Percentiles rank a stretch among this genome's conserved stretches.
phyloP scores from a whole-genome alignment of 1,140 invertebrate species.

The Drosophila subobscura region DNA sequence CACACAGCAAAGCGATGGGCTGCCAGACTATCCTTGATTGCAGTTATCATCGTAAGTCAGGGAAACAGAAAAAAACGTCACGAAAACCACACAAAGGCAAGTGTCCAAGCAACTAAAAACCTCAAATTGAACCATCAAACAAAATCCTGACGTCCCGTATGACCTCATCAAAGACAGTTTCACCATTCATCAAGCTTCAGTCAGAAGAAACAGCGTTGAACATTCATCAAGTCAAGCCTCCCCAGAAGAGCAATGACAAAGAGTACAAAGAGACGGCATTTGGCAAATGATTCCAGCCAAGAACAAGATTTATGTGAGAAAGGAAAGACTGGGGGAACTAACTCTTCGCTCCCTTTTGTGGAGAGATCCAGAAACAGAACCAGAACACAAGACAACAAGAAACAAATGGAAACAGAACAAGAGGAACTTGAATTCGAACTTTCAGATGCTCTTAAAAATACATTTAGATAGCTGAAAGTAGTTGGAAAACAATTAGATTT shows the following conservation, averaged over 20 bases:
- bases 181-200: conserved; percentile 15
- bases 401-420: background rate
- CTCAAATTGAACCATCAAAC: conserved; percentile 23
- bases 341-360: background rate
- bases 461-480: no score
- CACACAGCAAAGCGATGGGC: background rate
- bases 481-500: no score
- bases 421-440: no score
- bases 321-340: conserved; percentile 6
- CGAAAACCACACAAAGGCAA: conserved; percentile 1
- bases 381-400: conserved; percentile 7
- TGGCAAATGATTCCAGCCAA: conserved; percentile 47
- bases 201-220: no score
- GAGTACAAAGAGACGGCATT: conserved; percentile 34
- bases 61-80: no score
- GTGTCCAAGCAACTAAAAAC: background rate
- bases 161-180: conserved; percentile 28
- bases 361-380: background rate
- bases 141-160: conserved; percentile 17
- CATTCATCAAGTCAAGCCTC: background rate
- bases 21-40: no score
- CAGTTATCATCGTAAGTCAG: background rate
- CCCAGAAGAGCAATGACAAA: conserved; percentile 4
- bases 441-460: no score
- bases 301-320: conserved; percentile 60